phyloP scores from a whole-genome alignment of 2,888 invertebrate species.

The Glyphotaelius pellucidus region DNA sequence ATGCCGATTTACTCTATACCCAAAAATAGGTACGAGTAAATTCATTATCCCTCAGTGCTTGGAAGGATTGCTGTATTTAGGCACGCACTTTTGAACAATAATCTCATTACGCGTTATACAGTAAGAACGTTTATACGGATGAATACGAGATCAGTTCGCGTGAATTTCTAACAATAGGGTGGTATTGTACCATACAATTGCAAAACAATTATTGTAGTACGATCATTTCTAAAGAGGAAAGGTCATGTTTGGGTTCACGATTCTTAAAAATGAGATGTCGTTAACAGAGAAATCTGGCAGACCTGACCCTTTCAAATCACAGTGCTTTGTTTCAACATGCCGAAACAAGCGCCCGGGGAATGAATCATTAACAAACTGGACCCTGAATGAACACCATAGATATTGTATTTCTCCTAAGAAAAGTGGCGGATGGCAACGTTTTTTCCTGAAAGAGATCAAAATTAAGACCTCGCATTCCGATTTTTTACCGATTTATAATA shows the following conservation, averaged over 20 bases:
- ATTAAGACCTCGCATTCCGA: too few species aligned
- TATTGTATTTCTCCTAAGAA: neutral
- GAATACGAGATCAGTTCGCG: neutral
- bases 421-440: neutral
- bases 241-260: neutral
- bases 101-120: slow-evolving; percentile 26
- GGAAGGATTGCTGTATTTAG: slow-evolving; percentile 23
- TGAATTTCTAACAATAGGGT: neutral
- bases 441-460: neutral
- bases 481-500: too few species aligned
- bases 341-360: too few species aligned
- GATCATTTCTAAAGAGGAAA: neutral
- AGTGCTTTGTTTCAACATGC: too few species aligned
- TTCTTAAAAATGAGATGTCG: neutral
- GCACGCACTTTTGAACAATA: slow-evolving; percentile 33
- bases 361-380: too few species aligned
- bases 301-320: neutral
- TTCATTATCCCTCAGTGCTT: neutral
- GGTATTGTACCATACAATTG: neutral
- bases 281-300: neutral
- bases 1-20: neutral
- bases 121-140: slow-evolving; percentile 31
- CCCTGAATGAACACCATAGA: neutral
- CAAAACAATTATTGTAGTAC: too few species aligned
- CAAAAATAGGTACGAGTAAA: neutral